phyloP scores from a whole-genome alignment of 2,113 vertebrate species.

The Chaetura pelagica region DNA sequence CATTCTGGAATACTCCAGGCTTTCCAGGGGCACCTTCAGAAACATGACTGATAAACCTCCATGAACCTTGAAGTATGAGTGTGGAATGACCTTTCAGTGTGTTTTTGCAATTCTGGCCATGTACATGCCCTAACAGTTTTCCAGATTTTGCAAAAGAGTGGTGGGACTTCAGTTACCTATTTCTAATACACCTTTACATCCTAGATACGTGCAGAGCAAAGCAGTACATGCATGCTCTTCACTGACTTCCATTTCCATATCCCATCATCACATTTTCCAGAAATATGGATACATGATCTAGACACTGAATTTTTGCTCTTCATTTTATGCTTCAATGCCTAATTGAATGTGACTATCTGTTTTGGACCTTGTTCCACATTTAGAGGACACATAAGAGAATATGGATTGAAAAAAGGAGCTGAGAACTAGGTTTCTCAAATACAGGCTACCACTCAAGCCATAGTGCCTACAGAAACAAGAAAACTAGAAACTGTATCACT shows the following conservation, averaged over 20 bases:
- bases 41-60: neutral
- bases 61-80: neutral
- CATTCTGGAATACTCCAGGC: fast-evolving
- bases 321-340: neutral
- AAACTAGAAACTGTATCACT: neutral
- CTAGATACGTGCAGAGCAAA: neutral
- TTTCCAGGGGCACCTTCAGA: neutral
- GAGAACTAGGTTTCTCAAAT: neutral
- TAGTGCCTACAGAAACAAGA: neutral
- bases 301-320: fast-evolving
- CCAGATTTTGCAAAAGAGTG: neutral
- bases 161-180: neutral
- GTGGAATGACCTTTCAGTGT: neutral
- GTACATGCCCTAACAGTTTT: neutral
- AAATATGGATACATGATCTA: neutral
- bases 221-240: neutral
- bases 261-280: neutral
- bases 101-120: neutral
- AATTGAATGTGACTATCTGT: neutral
- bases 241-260: neutral
- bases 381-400: neutral
- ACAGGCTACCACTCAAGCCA: neutral
- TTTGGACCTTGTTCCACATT: neutral
- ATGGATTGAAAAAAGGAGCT: neutral
- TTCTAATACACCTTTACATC: neutral